phyloP scores from a whole-genome alignment of 2,113 vertebrate species.

The Grammomys surdaster region DNA sequence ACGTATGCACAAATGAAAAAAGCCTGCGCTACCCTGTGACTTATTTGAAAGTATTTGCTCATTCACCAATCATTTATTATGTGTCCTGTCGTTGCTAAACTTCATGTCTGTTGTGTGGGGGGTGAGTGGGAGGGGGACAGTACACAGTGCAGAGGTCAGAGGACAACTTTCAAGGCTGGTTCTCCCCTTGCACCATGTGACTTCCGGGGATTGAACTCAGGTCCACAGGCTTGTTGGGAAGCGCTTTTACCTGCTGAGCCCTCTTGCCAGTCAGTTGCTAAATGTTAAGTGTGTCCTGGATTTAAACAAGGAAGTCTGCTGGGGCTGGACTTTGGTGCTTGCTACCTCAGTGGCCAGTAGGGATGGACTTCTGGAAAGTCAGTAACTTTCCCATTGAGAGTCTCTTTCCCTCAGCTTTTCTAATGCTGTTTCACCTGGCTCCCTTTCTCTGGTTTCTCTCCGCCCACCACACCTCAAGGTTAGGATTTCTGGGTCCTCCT shows the following conservation, averaged over 20 bases:
- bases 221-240: no score
- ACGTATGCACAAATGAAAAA: not conserved
- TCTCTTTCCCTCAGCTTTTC: not conserved
- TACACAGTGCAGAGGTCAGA: not conserved
- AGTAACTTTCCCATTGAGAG: not conserved
- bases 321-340: not conserved
- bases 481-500: not conserved
- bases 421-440: not conserved
- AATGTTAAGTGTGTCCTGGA: not conserved
- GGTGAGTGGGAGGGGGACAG: no score
- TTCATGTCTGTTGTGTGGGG: not conserved
- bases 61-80: not conserved
- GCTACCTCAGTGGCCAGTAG: rapidly evolving
- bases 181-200: not conserved
- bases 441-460: not conserved
- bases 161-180: not conserved
- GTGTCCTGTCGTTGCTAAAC: not conserved
- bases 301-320: not conserved
- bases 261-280: not conserved
- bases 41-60: constrained; percentile 18
- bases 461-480: not conserved
- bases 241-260: not conserved
- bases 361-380: not conserved
- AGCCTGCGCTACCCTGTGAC: no score
- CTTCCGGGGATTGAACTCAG: not conserved